phyloP scores from a whole-genome alignment of 2,797 vertebrate species.

The Tinamus major region DNA sequence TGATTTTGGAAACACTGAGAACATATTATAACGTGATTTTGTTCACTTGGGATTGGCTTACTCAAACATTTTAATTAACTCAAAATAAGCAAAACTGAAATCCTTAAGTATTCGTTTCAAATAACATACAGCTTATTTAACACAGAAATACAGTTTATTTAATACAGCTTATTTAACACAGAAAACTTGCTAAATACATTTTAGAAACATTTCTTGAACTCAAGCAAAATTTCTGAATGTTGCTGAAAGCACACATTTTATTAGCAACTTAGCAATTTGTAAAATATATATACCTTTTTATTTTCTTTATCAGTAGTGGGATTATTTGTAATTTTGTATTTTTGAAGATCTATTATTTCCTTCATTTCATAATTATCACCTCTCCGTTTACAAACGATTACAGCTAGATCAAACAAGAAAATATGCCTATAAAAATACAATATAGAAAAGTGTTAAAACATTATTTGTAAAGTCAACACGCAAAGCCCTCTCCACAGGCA shows the following conservation, averaged over 20 bases:
- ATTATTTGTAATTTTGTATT: slow-evolving; percentile 96
- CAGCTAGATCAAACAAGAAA: slow-evolving; percentile 94
- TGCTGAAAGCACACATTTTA: not conserved
- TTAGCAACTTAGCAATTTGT: not conserved
- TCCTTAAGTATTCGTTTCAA: not conserved
- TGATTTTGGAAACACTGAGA: not conserved
- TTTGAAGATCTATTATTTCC: slow-evolving; percentile 94
- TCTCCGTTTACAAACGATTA: slow-evolving; percentile 94
- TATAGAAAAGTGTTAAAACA: not conserved
- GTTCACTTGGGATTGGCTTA: not conserved
- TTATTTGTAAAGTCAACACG: not conserved
- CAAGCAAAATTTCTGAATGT: not conserved
- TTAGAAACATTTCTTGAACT: not conserved
- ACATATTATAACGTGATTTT: not conserved
- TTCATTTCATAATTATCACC: slow-evolving; percentile 99
- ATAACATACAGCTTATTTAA: not conserved
- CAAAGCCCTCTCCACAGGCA: not conserved
- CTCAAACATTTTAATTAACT: not conserved
- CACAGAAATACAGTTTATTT: not conserved
- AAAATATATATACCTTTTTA: slow-evolving; percentile 86
- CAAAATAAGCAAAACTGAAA: not conserved
- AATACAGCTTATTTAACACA: not conserved
- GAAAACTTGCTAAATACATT: not conserved
- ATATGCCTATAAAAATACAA: slow-evolving; percentile 87
- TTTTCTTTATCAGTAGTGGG: slow-evolving; percentile 96